Percentiles rank a stretch among this genome's conserved stretches.
Evolutionary conservation across 53 echinoderm and acorn worm genomes (phyloP).

Genomic region (Holothuria scabra): DNA sequence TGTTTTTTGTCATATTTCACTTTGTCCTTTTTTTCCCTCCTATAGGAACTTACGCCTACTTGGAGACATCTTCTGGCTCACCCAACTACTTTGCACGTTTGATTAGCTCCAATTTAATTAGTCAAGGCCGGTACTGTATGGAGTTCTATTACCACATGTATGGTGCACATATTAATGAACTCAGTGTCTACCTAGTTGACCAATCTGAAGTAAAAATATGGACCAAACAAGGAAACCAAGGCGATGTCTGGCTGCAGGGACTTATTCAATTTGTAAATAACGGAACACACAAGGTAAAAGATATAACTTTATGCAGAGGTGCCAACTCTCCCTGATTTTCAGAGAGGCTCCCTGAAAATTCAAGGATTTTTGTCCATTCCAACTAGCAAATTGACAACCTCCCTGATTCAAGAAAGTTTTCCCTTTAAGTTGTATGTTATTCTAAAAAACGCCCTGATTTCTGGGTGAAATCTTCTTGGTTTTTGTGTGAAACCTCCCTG

Average conservation of each 20-base stretch:
- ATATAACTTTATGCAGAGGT: no score
- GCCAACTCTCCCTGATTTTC: no score
- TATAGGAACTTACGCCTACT: conserved; percentile 69
- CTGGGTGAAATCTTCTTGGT: no score
- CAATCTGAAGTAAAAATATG: conserved; percentile 51
- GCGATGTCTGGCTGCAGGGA: conserved; percentile 71
- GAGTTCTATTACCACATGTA: conserved; percentile 85
- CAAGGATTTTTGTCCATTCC: no score
- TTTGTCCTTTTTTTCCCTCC: no score
- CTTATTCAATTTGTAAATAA: conserved; percentile 60
- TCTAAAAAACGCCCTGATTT: no score
- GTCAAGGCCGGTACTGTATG: conserved; percentile 69
- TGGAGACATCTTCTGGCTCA: conserved; percentile 55
- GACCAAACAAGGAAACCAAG: conserved; percentile 56
- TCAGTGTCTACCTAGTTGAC: conserved; percentile 52
- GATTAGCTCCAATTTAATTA: conserved; percentile 30
- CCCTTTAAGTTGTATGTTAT: no score
- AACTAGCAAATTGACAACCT: no score
- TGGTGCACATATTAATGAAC: conserved; percentile 56
- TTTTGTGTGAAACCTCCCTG: no score
- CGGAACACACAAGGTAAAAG: conserved; percentile 52
- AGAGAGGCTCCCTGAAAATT: no score
- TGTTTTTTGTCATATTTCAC: no score
- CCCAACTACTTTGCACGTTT: conserved; percentile 58
- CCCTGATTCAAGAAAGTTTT: no score